A percentile compares a stretch with the other conserved stretches of the same genome.
These are phyloP conservation scores for Odontamblyopus lacepedii DNA, from an alignment of 2,797 vertebrate genomes.

Conservation along the genomic window DNA sequence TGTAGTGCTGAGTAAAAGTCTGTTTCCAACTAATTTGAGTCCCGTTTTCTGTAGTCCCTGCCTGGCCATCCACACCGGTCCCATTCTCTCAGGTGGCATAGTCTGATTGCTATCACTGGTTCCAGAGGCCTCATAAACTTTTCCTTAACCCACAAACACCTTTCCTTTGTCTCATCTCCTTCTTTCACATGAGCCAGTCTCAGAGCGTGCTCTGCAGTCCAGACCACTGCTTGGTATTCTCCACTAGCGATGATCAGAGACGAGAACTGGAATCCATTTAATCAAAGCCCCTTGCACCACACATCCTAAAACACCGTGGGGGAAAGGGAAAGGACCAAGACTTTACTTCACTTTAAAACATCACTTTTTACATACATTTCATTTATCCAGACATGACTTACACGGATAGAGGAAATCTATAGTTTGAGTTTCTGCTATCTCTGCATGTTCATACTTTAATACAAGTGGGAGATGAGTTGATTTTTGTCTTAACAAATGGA, in stretches of 20 bases:
- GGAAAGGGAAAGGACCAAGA: constrained; percentile 42
- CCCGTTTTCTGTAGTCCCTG: constrained; percentile 32
- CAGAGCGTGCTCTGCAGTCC: constrained; percentile 62
- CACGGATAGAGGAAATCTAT: not conserved
- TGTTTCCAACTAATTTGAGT: constrained; percentile 34
- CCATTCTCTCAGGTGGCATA: constrained; percentile 54
- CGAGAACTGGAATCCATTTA: constrained; percentile 79
- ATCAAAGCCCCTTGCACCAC: constrained; percentile 52
- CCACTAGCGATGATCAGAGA: constrained; percentile 75
- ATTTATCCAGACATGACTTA: not conserved
- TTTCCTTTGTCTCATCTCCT: constrained; percentile 39
- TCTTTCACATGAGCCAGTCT: constrained; percentile 68
- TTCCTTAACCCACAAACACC: constrained; percentile 15
- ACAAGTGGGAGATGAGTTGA: not conserved
- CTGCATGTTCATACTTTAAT: not conserved
- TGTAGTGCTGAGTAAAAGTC: constrained; percentile 33
- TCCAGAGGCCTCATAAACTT: not conserved
- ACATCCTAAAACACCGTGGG: constrained; percentile 54
- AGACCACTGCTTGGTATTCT: constrained; percentile 76
- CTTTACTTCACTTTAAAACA: constrained; percentile 25
- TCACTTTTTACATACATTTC: not conserved
- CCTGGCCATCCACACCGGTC: constrained; percentile 34
- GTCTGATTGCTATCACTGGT: constrained; percentile 55
- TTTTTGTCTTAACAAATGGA: not conserved
- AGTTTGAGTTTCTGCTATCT: not conserved